Base-by-base conservation (phyloP, 2,888 invertebrate genomes). In the Heliconius aoede region DNA sequence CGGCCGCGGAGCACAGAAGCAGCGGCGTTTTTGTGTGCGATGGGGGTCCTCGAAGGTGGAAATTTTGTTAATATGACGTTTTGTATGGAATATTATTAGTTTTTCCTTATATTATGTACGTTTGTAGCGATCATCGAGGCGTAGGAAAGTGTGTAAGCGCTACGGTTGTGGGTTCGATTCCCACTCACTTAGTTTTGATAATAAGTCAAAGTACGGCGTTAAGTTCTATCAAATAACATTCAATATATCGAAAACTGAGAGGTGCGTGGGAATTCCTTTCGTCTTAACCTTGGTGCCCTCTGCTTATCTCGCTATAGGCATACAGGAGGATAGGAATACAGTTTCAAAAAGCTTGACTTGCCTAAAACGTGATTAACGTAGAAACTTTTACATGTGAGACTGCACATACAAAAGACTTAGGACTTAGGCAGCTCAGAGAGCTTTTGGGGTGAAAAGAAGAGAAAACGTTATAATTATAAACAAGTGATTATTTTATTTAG, bases 21-120 rank as follows among this genome's bases (percentile, higher is more conserved):
- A 87, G 88, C 79, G 76, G 71, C 83, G 90, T 89, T 91, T 91
- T 65, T 65, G 65, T 88, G 82, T 84, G 83, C 80, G 73, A 76
- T 61, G 74, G 77, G 64, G 77, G 77, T 72, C 72, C 72, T 72
- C 26, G 36, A 15, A 58, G 24, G 8, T 51, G 46, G 51, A 28
- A 30, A 55, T 55, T 69, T 65, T 24, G 36, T 65, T 65, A 36
- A 65, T 65, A 24, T 60, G 13, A 15, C 32, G 11, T 72, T 36
- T 60, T 61, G 21, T 67, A 58, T 13, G 24, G 74, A 62, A 64
- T 69, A 60, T 60, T 26, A 60, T 60, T 60, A 28, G 60, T 26
- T 60, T 60, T 60, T 26, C 60, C 60, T 28, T 60, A 60, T 26
- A 60, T 60, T 15, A 55, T 55, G 8, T 55, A 55, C 55, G 9